Conservation (phyloP, 2,888 invertebrate genomes). For the Eilema sororculum region DNA sequence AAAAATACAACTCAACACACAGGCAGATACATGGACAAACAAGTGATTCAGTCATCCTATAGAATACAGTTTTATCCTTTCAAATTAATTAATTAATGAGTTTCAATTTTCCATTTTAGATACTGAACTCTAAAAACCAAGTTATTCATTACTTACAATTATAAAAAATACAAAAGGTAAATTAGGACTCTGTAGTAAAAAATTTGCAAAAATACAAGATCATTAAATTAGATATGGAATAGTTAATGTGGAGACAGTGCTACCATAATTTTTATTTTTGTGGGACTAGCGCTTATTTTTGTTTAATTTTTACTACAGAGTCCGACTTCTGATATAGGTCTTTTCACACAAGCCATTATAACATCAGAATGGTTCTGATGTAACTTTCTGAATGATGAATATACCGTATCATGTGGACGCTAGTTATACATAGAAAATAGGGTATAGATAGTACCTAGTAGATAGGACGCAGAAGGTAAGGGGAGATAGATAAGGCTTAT, state of each 20-base stretch:
- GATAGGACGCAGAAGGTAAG: too few species aligned
- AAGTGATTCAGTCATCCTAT: neutral
- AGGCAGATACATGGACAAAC: neutral
- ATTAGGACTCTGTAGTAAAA: constrained; percentile 18
- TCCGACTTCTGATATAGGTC: too few species aligned
- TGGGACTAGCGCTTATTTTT: constrained; percentile 14
- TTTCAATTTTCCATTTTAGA: neutral
- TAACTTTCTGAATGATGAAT: too few species aligned
- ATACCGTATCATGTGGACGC: too few species aligned
- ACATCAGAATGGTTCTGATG: too few species aligned
- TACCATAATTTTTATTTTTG: constrained; percentile 26
- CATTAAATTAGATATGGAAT: constrained; percentile 50
- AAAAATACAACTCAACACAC: neutral
- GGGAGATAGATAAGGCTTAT: too few species aligned
- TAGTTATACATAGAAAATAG: too few species aligned
- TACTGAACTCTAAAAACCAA: neutral
- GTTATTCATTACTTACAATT: neutral
- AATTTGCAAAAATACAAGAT: constrained; percentile 45
- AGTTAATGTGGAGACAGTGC: constrained; percentile 38
- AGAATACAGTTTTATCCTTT: too few species aligned
- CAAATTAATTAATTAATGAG: too few species aligned
- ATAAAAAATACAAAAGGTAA: neutral
- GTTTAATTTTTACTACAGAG: neutral
- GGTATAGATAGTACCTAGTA: too few species aligned
- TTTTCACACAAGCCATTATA: too few species aligned